phyloP scores from a whole-genome alignment of 2,888 invertebrate species.

The Napeogenes sylphis region DNA sequence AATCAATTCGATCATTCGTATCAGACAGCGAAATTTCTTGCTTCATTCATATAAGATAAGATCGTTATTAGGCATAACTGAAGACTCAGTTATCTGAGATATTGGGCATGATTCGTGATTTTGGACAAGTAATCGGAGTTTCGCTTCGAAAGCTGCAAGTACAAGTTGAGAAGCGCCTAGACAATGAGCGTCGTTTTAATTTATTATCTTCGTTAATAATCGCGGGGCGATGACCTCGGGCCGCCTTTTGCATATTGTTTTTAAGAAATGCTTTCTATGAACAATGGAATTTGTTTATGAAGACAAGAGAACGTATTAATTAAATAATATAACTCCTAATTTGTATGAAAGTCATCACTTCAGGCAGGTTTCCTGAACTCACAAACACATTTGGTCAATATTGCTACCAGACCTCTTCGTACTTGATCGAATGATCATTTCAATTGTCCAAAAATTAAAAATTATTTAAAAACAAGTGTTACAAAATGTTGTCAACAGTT shows the following conservation, averaged over 20 bases:
- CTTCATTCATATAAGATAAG: slow-evolving; percentile 7
- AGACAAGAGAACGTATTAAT: too few relatives aligned
- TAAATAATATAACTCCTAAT: too few relatives aligned
- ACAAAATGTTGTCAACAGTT: background rate
- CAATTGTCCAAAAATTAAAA: background rate
- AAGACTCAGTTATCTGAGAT: slow-evolving; percentile 10
- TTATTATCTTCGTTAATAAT: slow-evolving; percentile 12
- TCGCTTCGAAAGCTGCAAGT: too few relatives aligned
- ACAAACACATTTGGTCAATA: too few relatives aligned
- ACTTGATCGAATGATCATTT: background rate
- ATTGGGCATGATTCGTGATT: slow-evolving; percentile 18
- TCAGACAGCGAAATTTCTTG: background rate
- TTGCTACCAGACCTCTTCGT: too few relatives aligned
- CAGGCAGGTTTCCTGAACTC: too few relatives aligned
- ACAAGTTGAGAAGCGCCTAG: background rate
- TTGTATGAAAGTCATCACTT: too few relatives aligned
- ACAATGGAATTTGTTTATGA: too few relatives aligned
- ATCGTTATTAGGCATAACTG: slow-evolving; percentile 7
- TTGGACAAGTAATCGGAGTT: slow-evolving; percentile 1
- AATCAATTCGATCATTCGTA: too few relatives aligned
- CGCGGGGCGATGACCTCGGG: slow-evolving; percentile 10
- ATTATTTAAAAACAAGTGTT: slow-evolving; percentile 3
- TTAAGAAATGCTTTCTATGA: too few relatives aligned
- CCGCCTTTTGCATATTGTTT: too few relatives aligned
- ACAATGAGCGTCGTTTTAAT: slow-evolving; percentile 16